Evolutionary conservation across 2,888 invertebrate species (phyloP).

Genomic region (Colostygia pectinataria): DNA sequence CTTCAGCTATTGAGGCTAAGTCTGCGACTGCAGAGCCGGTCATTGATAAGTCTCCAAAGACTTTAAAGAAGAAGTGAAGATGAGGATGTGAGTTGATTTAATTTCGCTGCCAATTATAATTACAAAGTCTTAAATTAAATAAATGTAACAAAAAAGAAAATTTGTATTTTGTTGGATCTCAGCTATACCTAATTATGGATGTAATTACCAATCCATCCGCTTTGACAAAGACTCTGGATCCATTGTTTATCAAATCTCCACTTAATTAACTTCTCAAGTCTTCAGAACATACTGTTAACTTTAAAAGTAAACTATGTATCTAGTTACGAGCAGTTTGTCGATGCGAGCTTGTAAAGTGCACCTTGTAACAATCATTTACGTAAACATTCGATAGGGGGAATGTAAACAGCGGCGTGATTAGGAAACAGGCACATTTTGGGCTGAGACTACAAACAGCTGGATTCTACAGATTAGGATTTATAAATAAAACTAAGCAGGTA

Average conservation of each 20-base stretch:
- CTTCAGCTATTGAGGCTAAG: not conserved
- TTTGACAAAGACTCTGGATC: too few species aligned
- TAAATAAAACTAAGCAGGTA: too few species aligned
- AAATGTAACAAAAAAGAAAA: too few species aligned
- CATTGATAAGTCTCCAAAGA: too few species aligned
- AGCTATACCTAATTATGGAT: too few species aligned
- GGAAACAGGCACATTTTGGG: slow-evolving; percentile 45
- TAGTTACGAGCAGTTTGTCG: slow-evolving; percentile 22
- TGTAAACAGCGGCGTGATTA: slow-evolving; percentile 50
- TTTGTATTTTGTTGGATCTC: too few species aligned
- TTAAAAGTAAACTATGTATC: slow-evolving; percentile 41
- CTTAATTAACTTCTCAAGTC: slow-evolving; percentile 17
- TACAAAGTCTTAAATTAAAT: too few species aligned
- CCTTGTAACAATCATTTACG: slow-evolving; percentile 48
- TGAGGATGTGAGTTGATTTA: too few species aligned
- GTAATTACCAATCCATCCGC: too few species aligned
- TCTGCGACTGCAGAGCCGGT: not conserved
- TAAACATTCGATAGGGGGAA: slow-evolving; percentile 44
- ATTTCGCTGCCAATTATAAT: too few species aligned
- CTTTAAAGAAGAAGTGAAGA: too few species aligned
- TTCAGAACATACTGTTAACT: slow-evolving; percentile 25
- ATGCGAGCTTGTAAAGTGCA: slow-evolving; percentile 33
- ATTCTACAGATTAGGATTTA: not conserved
- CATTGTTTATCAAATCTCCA: too few species aligned
- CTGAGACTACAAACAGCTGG: not conserved